Percentiles rank a stretch among this genome's conserved stretches.
These are phyloP conservation scores for Rhagium mordax DNA, from an alignment of 2,888 invertebrate species.

Conservation along the genomic window DNA sequence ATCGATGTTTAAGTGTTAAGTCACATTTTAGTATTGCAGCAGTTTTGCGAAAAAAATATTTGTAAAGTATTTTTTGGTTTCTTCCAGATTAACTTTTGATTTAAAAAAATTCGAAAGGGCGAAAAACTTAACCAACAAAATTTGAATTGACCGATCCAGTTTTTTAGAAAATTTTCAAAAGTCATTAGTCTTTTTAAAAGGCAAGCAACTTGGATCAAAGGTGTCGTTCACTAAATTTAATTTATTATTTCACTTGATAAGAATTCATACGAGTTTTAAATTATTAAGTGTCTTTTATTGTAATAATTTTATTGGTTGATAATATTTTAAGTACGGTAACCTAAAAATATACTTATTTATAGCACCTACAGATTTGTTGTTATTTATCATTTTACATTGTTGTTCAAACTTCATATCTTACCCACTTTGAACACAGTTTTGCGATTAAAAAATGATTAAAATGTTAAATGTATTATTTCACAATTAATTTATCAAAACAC, in stretches of 20 bases:
- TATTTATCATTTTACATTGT: conserved; percentile 19
- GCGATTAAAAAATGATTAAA: background rate
- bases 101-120: too few species aligned
- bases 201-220: too few species aligned
- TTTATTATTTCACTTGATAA: conserved; percentile 20
- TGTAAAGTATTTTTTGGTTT: too few species aligned
- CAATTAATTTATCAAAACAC: background rate
- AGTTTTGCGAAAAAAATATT: too few species aligned
- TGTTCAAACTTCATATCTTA: conserved; percentile 16
- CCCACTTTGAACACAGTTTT: conserved; percentile 1
- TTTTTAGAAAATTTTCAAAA: too few species aligned
- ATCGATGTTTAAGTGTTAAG: too few species aligned
- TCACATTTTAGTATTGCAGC: too few species aligned
- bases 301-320: conserved; percentile 12
- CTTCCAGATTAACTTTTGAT: too few species aligned
- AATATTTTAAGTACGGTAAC: conserved; percentile 9
- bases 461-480: background rate
- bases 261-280: background rate
- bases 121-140: too few species aligned
- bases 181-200: too few species aligned
- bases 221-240: background rate
- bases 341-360: conserved; percentile 26
- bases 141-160: too few species aligned
- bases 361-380: conserved; percentile 12
- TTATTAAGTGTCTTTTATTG: conserved; percentile 14